Base-by-base conservation (phyloP, 2,888 invertebrate genomes). In the Selenia dentaria region DNA sequence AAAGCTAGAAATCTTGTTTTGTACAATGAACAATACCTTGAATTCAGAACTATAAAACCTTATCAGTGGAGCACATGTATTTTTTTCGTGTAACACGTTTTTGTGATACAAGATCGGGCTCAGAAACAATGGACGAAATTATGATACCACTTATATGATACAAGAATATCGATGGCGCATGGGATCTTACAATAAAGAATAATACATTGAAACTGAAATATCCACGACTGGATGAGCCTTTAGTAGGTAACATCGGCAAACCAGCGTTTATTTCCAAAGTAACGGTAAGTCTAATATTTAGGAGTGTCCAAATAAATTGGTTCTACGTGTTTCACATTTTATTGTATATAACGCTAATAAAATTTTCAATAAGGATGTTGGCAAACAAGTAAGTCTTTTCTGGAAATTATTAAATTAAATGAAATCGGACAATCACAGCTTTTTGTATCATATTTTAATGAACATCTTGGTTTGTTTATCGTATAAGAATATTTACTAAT, bases 281-380 rank as follows among this genome's bases (percentile, higher is more conserved):
- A 64, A 85, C 64, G 88, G 88, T 88, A 88, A 88, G 88, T 88
- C 69, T 16, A 74, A 33, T 75, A 70, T 72, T 72, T 64, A 78
- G 87, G 87, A 83, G 87, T 86, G 87, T 71, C 74, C 77, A 77
- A 77, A 68, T 38, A 76, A 78, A 76, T 79, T 79, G 79, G 78
- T 82, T 70, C 74, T 63, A 70, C 75, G 74, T 66, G 73, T 75
- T 73, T 75, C 31, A 74, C 31, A 33, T 8, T 28, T 24, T 37
- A 8, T 40, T 31, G 20, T 76, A 75, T 65, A 54, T 64, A 57
- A 57, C 53, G 59, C 45, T 59, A 53, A 55, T 57, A 32, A 42
- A 35, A 51, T 35, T 55, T 43, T 53, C 34, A 54, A 38, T 46
- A 45, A 55, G 18, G 16, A 47, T 33, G 2, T 3, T 16, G 16